Base-by-base conservation (phyloP, 2,113 vertebrate genomes). In the Vulpes ferrilata region DNA sequence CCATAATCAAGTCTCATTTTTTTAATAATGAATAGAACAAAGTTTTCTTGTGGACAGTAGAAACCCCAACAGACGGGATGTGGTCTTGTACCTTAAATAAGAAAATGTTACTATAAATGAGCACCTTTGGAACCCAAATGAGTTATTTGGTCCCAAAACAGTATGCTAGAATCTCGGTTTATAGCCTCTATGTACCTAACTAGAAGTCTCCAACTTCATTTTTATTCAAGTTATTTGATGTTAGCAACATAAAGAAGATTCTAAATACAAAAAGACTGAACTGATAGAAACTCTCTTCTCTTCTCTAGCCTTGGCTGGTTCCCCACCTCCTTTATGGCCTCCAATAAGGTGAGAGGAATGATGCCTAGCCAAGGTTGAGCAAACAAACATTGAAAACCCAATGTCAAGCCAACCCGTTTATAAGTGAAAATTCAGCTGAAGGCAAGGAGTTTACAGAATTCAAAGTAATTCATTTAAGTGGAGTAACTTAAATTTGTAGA, bases 161-260 rank as follows among this genome's bases (percentile, higher is more conserved):
- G 19, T 13, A 55, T 11, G 20, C 9, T 84, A n/a, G 16, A 69
- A 84, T 71, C 57, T 67, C 30, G 16, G 3, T 60, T 53, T 95
- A 53, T 60, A 83, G 73, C 13, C 19, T 30, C 38, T 78, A 78
- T 43, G 15, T 78, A 78, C 74, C 16, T 79, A 48, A 65, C 7
- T 32, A 83, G 60, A 83, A 38, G n/a, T 16, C 32, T 65, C 55
- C 7, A 43, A 11, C 5, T 90, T 69, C 13, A 51, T 86, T 92
- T 96, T 65, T 48, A 89, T 65, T 78, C 74, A 93, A 53, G 65
- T 59, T 88, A 74, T 76, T 71, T 90, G 88, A 92, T 16, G 84
- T 73, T 55, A 83, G 57, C 25, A 53, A 55, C 16, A 35, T 55
- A 19, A n/a, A 13, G 7, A 20, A 90, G 20, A 80, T 51, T 74